Base-by-base conservation (phyloP, 2,888 invertebrate genomes). In the Cosmorhoe ocellata region DNA sequence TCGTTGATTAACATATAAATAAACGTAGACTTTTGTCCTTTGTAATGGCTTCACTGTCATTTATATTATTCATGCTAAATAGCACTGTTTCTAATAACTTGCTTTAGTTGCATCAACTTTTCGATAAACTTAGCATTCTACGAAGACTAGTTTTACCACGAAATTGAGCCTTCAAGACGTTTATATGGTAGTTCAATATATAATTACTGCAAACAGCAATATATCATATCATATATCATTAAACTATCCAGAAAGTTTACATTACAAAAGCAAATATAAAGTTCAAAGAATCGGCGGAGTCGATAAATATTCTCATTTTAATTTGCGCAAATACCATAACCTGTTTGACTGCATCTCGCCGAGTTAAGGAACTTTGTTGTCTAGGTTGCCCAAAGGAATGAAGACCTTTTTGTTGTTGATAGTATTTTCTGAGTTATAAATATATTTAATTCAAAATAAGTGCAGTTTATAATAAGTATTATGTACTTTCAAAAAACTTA, bases 311-410 rank as follows among this genome's bases (percentile, higher is more conserved):
- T 58, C 51, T 59, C 48, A 47, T 59, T 53, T 58, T 45, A 53
- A 58, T 61, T 59, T 58, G 53, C 48, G 51, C 56, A 59, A 59
- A 58, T 52, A 53, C 52, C 49, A 51, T 49, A 56, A 61, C 56
- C 49, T 37, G 57, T 57, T 57, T 56, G 48, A 43, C 49, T 47
- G 51, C 56, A 52, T 56, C 53, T 56, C 26, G 56, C 53, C 52
- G 42, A 47, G 48, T 44, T 40, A 44, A 48, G 40, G 48, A 52
- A 53, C 53, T 48, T 44, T 13, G 48, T 48, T 44, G 48, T 48
- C 48, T 53, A 53, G 37, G 44, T 32, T 44, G 31, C 28, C 22
- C 31, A 13, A 27, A 39, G 31, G 36, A 27, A 38, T 28, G 36
- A 36, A 8, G 44, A 12, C 28, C 12, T 33, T 46, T 48, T 37